Conservation (phyloP, 2,113 vertebrate species). For the Cromileptes altivelis region DNA sequence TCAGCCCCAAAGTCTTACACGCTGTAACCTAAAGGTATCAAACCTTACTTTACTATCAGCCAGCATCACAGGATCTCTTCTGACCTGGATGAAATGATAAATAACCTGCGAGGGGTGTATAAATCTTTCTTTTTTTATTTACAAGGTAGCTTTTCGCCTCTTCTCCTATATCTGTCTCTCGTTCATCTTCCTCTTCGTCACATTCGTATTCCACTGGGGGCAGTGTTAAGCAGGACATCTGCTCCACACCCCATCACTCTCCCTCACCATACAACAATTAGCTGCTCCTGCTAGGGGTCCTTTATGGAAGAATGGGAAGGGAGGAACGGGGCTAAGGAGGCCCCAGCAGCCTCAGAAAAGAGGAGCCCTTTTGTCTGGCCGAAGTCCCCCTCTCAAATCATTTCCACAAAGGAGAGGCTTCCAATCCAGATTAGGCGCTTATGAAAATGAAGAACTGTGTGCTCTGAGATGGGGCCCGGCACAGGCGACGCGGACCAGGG, state of each 20-base stretch:
- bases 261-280: slow-evolving; percentile 62
- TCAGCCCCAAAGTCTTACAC: slow-evolving; percentile 61
- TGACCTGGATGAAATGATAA: slow-evolving; percentile 53
- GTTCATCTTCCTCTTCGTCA: slow-evolving; percentile 32
- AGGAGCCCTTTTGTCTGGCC: slow-evolving; percentile 53
- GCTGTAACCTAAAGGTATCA: slow-evolving; percentile 59
- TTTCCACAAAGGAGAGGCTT: slow-evolving; percentile 65
- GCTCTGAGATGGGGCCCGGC: slow-evolving; percentile 44
- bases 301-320: slow-evolving; percentile 38
- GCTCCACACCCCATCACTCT: slow-evolving; percentile 45
- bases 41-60: slow-evolving; percentile 56
- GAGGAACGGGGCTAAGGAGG: slow-evolving; percentile 34
- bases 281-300: slow-evolving; percentile 35
- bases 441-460: slow-evolving; percentile 62
- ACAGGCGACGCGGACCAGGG: slow-evolving; percentile 36
- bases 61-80: slow-evolving; percentile 45
- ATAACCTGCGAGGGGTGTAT: slow-evolving; percentile 34
- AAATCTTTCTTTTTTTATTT: background rate
- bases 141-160: background rate
- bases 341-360: slow-evolving; percentile 30
- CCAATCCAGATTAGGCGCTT: slow-evolving; percentile 75
- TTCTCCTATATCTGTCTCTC: background rate
- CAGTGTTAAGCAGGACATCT: slow-evolving; percentile 41
- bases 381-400: slow-evolving; percentile 59
- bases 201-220: slow-evolving; percentile 51